Evolutionary conservation across 1,140 invertebrate species (phyloP), one percentile per base, ranked within the genome.

Genomic region (Lasaia peninsularis): DNA sequence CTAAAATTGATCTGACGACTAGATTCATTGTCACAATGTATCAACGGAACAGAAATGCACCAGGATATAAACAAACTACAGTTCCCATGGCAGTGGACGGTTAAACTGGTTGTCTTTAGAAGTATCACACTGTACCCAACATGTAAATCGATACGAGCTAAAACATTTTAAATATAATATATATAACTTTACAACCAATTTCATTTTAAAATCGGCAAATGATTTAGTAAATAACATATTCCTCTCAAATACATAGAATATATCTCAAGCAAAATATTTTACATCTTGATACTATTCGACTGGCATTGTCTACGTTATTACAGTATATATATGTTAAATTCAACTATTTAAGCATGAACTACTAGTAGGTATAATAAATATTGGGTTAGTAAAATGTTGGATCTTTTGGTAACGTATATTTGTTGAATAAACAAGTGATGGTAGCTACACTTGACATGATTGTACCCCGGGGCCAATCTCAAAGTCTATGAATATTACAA

Each of bases 1-100:
- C 35, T 40, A 40, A 40, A 40, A 40, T 8, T 40, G 35, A 40
- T 16, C 35, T 40, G 35, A 40, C 35, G 35, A 40, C 58, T 60
- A 60, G 48, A 60, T 50, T 54, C 8, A 4, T 28, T 51, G 48
- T 49, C n/a, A 33, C 21, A 35, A 35, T 35, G 9, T 40, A 14
- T 40, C 9, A 16, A 40, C 35, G 12, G 12, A 40, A 40, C 16
- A 40, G 35, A 12, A 40, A 40, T 18, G 35, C 2, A 40, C 14
- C 14, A 18, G 16, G 16, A 40, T 12, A 18, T n/a, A 40, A 14
- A 40, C 16, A 7, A 40, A 14, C 14, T 37, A 37, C 14, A 16
- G 35, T 37, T 50, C 9, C 12, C 21, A 52, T 66, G 72, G 72
- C 72, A 65, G 67, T 75, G 72, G 72, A 75, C 65, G 72, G 72